phyloP scores from a whole-genome alignment of 2,113 vertebrate species.

The Amphiprion percula region DNA sequence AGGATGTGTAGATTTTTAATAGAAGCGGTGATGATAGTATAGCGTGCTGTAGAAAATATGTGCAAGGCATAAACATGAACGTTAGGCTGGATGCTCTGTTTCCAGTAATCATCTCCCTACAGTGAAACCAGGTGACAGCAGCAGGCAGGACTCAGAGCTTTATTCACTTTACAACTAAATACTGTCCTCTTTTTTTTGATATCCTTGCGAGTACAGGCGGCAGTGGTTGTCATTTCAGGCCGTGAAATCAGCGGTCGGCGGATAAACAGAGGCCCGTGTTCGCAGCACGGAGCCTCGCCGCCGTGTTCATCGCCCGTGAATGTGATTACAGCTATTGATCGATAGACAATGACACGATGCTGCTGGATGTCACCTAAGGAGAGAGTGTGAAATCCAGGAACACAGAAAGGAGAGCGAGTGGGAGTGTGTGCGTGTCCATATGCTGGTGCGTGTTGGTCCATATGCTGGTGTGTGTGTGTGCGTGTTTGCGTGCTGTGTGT shows the following conservation, averaged over 20 bases:
- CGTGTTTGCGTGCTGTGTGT: neutral
- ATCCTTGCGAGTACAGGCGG: neutral
- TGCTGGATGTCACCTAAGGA: constrained; percentile 72
- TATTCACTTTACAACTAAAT: constrained; percentile 35
- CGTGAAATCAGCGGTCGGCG: constrained; percentile 29
- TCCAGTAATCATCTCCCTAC: neutral
- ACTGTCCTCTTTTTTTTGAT: constrained; percentile 14
- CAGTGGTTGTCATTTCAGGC: constrained; percentile 39
- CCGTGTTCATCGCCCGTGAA: constrained; percentile 60
- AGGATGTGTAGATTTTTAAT: too few relatives aligned
- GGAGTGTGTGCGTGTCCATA: constrained; percentile 32
- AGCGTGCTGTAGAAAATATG: too few relatives aligned
- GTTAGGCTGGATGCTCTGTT: too few relatives aligned
- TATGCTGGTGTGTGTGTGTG: constrained; percentile 36
- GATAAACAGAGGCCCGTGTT: constrained; percentile 27
- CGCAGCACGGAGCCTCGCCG: neutral
- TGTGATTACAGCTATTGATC: constrained; percentile 79
- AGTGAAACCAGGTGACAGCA: neutral
- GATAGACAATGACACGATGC: constrained; percentile 66
- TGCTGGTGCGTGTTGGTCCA: constrained; percentile 39
- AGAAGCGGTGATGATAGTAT: too few relatives aligned
- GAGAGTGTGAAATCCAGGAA: constrained; percentile 21
- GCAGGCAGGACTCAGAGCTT: constrained; percentile 3
- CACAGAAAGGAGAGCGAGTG: neutral
- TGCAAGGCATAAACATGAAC: too few relatives aligned